Conservation (phyloP, 2,113 vertebrate species). For the Xiphorhynchus elegans region DNA sequence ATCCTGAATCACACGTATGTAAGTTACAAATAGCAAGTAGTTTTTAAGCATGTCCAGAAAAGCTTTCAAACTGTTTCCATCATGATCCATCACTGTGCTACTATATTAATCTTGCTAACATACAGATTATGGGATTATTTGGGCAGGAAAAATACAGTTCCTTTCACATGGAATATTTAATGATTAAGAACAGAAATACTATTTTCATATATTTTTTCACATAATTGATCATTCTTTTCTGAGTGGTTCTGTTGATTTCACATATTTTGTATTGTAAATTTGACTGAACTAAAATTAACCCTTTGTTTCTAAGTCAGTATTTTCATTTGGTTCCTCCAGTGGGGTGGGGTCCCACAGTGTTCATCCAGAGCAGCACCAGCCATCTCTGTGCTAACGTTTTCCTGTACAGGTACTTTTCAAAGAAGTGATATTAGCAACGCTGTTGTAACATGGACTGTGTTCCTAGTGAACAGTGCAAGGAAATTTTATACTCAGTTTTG, state of each 20-base stretch:
- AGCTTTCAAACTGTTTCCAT: not conserved
- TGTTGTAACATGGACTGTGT: rapidly evolving
- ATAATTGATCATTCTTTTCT: not conserved
- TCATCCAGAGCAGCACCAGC: not conserved
- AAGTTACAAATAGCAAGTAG: not conserved
- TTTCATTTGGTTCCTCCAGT: not conserved
- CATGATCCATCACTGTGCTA: not conserved
- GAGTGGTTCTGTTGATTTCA: not conserved
- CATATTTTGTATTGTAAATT: not conserved
- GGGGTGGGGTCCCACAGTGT: not conserved
- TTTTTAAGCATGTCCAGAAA: not conserved
- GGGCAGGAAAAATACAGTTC: not conserved
- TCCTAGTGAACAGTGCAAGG: not conserved
- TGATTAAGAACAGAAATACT: not conserved
- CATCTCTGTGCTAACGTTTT: not conserved
- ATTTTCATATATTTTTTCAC: not conserved
- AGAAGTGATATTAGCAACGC: not conserved
- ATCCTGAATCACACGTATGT: not conserved
- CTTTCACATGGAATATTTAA: not conserved
- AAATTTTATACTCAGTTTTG: not conserved
- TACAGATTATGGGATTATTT: not conserved
- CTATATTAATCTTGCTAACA: not conserved
- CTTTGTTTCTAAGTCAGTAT: not conserved
- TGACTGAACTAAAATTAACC: not conserved
- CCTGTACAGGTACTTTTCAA: not conserved